phyloP scores from a whole-genome alignment of 2,888 invertebrate species.

The Chirona hameri region DNA sequence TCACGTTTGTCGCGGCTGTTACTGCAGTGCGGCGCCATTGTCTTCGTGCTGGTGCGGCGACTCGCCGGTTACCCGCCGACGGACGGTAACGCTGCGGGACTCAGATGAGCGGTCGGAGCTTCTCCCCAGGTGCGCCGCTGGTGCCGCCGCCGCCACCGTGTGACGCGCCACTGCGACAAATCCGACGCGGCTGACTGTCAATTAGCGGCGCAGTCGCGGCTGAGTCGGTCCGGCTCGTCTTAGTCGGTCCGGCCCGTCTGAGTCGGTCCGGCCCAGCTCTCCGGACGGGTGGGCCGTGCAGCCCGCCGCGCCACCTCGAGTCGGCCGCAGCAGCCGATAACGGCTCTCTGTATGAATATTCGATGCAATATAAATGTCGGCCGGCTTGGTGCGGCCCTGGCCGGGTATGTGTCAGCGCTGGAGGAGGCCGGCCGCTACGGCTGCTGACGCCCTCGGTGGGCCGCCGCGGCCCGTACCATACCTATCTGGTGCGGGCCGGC shows the following conservation, averaged over 20 bases:
- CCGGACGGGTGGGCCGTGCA: no score
- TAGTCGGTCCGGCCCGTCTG: no score
- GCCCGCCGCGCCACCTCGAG: not conserved
- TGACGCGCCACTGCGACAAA: not conserved
- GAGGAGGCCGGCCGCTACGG: no score
- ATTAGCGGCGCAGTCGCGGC: not conserved
- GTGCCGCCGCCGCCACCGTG: not conserved
- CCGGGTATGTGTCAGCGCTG: not conserved
- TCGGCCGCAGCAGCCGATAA: not conserved
- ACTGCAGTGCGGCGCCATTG: not conserved
- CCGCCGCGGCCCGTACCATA: no score
- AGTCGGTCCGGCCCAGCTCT: no score
- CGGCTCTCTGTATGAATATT: not conserved
- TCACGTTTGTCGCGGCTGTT: not conserved
- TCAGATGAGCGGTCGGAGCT: no score
- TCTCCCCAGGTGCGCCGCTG: no score
- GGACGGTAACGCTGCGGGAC: not conserved
- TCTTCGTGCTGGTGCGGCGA: not conserved
- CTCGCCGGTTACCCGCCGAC: not conserved
- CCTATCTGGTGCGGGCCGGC: no score
- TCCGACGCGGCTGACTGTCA: not conserved
- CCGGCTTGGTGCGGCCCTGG: not conserved
- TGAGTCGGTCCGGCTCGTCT: no score
- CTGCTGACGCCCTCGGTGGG: no score
- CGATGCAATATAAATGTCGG: not conserved